A percentile compares a stretch with the other conserved stretches of the same genome.
These are phyloP conservation scores for Tenebrio molitor DNA, from an alignment of 1,140 invertebrate genomes.

Conservation along the genomic window DNA sequence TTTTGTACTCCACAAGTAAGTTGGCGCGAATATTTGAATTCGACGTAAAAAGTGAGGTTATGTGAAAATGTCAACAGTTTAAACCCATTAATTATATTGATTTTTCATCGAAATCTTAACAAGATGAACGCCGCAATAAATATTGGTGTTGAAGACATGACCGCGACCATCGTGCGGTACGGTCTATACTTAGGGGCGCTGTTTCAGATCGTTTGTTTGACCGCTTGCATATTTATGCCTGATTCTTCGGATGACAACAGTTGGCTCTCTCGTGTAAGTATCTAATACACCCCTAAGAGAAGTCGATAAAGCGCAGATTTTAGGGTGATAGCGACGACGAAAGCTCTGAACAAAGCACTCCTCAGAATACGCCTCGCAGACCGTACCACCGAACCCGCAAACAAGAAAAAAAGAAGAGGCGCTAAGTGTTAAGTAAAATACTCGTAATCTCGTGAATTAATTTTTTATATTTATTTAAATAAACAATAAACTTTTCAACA, in stretches of 20 bases:
- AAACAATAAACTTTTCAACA: constrained; percentile 25
- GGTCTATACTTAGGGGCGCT: constrained; percentile 78
- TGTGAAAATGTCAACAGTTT: no score
- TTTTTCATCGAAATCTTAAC: no score
- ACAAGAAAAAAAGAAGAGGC: constrained; percentile 72
- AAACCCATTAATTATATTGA: no score
- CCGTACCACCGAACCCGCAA: constrained; percentile 69
- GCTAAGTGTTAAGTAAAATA: constrained; percentile 59
- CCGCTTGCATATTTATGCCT: constrained; percentile 76
- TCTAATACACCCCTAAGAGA: constrained; percentile 7
- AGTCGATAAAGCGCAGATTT: constrained; percentile 38
- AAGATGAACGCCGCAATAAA: constrained; percentile 64
- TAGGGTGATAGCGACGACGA: constrained; percentile 70
- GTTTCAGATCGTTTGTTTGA: constrained; percentile 77
- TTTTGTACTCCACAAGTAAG: no score
- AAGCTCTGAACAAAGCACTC: constrained; percentile 73
- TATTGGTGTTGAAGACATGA: constrained; percentile 70
- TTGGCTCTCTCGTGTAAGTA: constrained; percentile 60
- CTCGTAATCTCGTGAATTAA: not conserved
- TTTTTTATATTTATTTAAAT: constrained; percentile 28
- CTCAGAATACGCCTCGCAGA: constrained; percentile 70
- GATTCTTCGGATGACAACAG: constrained; percentile 62
- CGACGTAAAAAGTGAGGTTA: no score
- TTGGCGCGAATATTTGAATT: no score
- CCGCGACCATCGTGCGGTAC: constrained; percentile 76